Percentiles rank a stretch among this genome's conserved stretches.
phyloP scores from a whole-genome alignment of 2,888 invertebrate species.

The Aphrophora alni region DNA sequence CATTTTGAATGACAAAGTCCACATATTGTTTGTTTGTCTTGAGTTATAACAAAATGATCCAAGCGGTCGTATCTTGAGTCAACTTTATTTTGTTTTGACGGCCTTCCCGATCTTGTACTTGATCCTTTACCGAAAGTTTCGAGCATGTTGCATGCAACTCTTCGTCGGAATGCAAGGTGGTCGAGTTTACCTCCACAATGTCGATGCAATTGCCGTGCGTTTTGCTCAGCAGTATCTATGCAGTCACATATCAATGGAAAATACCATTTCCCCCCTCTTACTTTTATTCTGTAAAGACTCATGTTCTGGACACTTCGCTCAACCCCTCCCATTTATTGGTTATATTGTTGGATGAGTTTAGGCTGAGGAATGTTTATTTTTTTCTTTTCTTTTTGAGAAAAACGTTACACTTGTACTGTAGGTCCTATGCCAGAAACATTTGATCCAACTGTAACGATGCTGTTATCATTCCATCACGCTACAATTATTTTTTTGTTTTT shows the following conservation, averaged over 20 bases:
- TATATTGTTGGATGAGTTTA: slow-evolving; percentile 45
- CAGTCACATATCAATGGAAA: too few species aligned
- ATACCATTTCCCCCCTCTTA: slow-evolving; percentile 53
- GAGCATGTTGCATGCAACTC: slow-evolving; percentile 39
- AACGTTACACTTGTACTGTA: slow-evolving; percentile 41
- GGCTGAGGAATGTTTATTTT: slow-evolving; percentile 17
- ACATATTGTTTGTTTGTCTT: too few species aligned
- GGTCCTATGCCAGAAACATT: slow-evolving; percentile 30
- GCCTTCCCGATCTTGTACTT: neutral
- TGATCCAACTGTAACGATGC: slow-evolving; percentile 25
- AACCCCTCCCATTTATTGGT: slow-evolving; percentile 51
- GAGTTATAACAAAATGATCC: slow-evolving; percentile 32
- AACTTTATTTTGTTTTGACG: slow-evolving; percentile 15
- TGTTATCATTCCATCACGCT: too few species aligned
- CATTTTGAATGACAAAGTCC: too few species aligned
- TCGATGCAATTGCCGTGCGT: slow-evolving; percentile 51
- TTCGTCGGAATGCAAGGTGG: slow-evolving; percentile 48
- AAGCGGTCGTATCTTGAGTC: slow-evolving; percentile 28
- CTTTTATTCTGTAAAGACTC: slow-evolving; percentile 47
- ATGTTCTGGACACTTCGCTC: slow-evolving; percentile 51
- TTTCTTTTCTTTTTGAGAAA: slow-evolving; percentile 45
- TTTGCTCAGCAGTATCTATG: slow-evolving; percentile 51
- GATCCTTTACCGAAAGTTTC: neutral
- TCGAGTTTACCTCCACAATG: slow-evolving; percentile 45
- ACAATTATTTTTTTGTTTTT: slow-evolving; percentile 12